These are phyloP conservation scores for Digitonthophagus gazella DNA, from an alignment of 2,888 invertebrate genomes.

Conservation along the genomic window DNA sequence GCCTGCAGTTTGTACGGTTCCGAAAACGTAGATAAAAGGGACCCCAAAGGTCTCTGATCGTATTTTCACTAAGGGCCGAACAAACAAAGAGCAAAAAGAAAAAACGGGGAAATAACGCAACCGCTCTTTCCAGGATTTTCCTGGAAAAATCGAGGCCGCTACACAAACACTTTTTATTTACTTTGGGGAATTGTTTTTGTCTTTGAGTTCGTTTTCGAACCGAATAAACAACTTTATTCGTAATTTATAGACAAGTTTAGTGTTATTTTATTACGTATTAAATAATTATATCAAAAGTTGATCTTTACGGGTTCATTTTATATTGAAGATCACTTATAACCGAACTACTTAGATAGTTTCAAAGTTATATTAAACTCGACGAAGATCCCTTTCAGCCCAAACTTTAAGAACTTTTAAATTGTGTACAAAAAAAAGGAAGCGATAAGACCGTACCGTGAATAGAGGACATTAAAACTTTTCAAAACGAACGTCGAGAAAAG, in stretches of 20 bases:
- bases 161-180: not conserved
- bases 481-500: not conserved
- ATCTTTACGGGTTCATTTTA: not conserved
- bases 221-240: too few species aligned
- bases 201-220: too few species aligned
- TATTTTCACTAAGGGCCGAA: not conserved
- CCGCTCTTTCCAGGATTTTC: not conserved
- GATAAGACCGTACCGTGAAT: not conserved
- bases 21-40: not conserved
- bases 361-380: not conserved
- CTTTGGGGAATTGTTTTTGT: not conserved
- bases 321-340: not conserved
- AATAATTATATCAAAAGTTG: too few species aligned
- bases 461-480: not conserved
- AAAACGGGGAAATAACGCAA: not conserved
- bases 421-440: not conserved
- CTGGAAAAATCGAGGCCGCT: not conserved
- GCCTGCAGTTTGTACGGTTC: not conserved
- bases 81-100: not conserved
- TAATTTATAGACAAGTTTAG: too few species aligned
- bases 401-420: not conserved
- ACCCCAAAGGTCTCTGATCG: not conserved
- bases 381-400: not conserved
- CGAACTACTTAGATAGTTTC: not conserved
- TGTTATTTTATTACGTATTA: too few species aligned